A percentile compares a stretch with the other conserved stretches of the same genome.
These are phyloP conservation scores for Drosophila anomelani DNA, from an alignment of 2,888 invertebrate species.

Conservation along the genomic window DNA sequence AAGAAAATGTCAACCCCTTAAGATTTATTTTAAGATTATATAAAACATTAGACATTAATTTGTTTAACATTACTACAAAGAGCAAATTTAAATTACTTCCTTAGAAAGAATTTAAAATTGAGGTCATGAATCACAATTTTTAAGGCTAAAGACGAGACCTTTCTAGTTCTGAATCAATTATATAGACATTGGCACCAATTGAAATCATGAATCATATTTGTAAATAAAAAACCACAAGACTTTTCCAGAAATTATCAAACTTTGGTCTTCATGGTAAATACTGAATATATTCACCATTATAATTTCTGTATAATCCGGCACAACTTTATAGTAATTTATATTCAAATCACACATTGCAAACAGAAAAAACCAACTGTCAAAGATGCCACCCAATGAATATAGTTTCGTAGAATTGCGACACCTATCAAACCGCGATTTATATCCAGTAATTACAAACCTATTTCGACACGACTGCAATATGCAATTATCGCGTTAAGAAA, in stretches of 20 bases:
- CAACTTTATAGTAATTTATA: not conserved
- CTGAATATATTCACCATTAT: no score
- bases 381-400: slow-evolving; percentile 22
- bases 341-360: slow-evolving; percentile 8
- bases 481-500: slow-evolving; percentile 27
- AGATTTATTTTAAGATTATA: no score
- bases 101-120: no score
- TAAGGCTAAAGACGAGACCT: not conserved
- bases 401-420: slow-evolving; percentile 21
- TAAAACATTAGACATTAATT: no score
- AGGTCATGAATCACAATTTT: no score
- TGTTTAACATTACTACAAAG: no score
- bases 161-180: no score
- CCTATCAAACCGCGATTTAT: slow-evolving; percentile 17
- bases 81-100: no score
- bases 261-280: not conserved
- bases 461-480: slow-evolving; percentile 40
- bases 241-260: not conserved
- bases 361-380: slow-evolving; percentile 6
- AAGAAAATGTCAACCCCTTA: not conserved
- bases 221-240: not conserved
- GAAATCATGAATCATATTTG: not conserved
- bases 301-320: not conserved
- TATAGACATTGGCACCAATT: not conserved
- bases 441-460: slow-evolving; percentile 29